These are phyloP conservation scores for Acanthosoma haemorrhoidale DNA, from an alignment of 2,888 invertebrate genomes.

Conservation along the genomic window DNA sequence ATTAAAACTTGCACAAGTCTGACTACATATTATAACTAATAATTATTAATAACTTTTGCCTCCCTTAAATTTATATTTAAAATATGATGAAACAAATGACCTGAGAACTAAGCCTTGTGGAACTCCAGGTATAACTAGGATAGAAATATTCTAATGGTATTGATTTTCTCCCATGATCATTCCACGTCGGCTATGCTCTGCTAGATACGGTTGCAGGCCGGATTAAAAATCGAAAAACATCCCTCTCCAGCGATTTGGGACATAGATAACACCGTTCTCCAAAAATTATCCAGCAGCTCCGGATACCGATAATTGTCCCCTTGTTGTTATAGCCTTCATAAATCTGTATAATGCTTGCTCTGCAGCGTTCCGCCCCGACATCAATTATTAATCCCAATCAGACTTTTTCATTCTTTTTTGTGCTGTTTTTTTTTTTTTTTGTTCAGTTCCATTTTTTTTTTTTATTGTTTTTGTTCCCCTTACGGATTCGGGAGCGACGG, in stretches of 20 bases:
- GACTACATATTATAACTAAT: too few relatives aligned
- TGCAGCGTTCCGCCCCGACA: background rate
- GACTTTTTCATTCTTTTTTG: background rate
- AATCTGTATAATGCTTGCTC: constrained; percentile 12
- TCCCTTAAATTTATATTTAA: too few relatives aligned
- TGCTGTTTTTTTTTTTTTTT: too few relatives aligned
- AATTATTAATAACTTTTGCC: too few relatives aligned
- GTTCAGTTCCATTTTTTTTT: too few relatives aligned
- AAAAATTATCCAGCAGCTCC: too few relatives aligned
- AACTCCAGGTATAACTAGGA: too few relatives aligned
- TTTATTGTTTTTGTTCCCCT: background rate
- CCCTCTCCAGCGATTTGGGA: background rate
- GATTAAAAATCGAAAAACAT: background rate
- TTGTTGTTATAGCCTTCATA: constrained; percentile 5
- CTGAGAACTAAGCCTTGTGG: too few relatives aligned
- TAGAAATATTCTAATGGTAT: too few relatives aligned
- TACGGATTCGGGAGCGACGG: constrained; percentile 8
- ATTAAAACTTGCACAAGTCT: too few relatives aligned
- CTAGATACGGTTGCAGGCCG: background rate
- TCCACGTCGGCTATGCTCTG: background rate
- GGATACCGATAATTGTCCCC: background rate
- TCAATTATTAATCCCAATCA: constrained; percentile 10
- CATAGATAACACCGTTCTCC: background rate
- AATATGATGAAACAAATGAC: too few relatives aligned
- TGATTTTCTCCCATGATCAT: too few relatives aligned